Conservation (phyloP, 2,113 vertebrate genomes). For the Uropsilus gracilis region DNA sequence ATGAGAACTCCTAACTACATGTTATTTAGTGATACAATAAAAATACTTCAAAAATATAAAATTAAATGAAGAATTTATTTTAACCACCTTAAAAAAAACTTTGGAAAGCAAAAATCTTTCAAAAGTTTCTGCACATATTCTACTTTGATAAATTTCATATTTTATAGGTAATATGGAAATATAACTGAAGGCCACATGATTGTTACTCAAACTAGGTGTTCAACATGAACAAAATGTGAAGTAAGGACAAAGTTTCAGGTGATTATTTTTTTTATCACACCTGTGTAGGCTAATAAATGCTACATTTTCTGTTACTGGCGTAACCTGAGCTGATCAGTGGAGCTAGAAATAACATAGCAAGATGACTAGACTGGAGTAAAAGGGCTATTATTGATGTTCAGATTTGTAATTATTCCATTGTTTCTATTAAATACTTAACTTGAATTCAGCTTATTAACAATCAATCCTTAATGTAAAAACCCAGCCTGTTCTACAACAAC, state of each 20-base stretch:
- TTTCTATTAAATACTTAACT: not conserved
- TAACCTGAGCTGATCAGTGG: not conserved
- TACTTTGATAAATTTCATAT: not conserved
- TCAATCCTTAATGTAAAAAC: too few species aligned
- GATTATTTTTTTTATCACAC: not conserved
- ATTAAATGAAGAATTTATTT: not conserved
- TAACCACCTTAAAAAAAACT: not conserved
- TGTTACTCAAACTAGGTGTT: not conserved
- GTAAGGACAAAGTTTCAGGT: not conserved
- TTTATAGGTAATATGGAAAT: not conserved
- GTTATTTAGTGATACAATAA: not conserved
- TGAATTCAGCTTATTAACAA: not conserved
- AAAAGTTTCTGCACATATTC: not conserved
- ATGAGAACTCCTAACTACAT: not conserved
- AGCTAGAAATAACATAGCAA: not conserved
- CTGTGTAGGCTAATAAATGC: not conserved
- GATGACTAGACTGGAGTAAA: not conserved
- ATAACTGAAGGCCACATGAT: not conserved
- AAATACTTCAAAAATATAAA: not conserved
- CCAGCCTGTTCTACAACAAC: too few species aligned
- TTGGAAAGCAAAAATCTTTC: not conserved
- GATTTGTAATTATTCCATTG: not conserved
- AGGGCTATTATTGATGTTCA: not conserved
- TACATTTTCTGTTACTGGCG: not conserved
- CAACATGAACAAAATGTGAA: not conserved